Evolutionary conservation across 2,888 invertebrate genomes (phyloP).

Genomic region (Phengaris alcon): DNA sequence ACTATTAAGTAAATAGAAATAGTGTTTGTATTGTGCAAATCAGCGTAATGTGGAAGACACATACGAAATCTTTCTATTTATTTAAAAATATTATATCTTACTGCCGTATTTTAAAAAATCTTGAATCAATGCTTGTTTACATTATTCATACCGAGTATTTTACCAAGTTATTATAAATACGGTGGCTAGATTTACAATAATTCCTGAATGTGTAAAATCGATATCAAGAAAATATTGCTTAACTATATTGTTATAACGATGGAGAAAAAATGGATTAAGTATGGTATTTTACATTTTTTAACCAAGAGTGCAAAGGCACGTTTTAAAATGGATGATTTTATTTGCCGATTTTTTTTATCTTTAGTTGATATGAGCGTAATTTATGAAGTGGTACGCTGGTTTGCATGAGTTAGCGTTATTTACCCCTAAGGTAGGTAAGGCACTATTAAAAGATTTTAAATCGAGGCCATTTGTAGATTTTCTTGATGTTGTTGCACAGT

Average conservation of each 20-base stretch:
- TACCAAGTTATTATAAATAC: not conserved
- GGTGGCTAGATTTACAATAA: not conserved
- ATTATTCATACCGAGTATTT: not conserved
- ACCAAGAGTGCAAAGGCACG: not conserved
- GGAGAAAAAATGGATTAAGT: not conserved
- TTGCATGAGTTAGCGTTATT: conserved; percentile 32
- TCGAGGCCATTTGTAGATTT: conserved; percentile 74
- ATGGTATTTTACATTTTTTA: not conserved
- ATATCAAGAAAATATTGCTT: not conserved
- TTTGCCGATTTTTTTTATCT: not conserved
- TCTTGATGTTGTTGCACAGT: conserved; percentile 72
- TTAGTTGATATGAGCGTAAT: not conserved
- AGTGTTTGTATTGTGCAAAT: conserved; percentile 23
- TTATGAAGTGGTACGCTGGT: conserved; percentile 20
- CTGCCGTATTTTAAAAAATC: not conserved
- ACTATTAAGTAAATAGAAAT: conserved; percentile 32
- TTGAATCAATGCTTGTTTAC: not conserved
- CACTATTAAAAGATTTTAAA: conserved; percentile 60
- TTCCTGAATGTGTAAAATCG: not conserved
- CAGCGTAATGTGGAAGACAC: conserved; percentile 21
- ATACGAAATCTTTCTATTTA: not conserved
- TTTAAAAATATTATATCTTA: not conserved
- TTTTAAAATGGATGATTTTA: not conserved
- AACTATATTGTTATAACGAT: not conserved
- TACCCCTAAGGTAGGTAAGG: conserved; percentile 38